Evolutionary conservation across 53 echinoderm and acorn worm species (phyloP).

Genomic region (Patiria pectinifera): DNA sequence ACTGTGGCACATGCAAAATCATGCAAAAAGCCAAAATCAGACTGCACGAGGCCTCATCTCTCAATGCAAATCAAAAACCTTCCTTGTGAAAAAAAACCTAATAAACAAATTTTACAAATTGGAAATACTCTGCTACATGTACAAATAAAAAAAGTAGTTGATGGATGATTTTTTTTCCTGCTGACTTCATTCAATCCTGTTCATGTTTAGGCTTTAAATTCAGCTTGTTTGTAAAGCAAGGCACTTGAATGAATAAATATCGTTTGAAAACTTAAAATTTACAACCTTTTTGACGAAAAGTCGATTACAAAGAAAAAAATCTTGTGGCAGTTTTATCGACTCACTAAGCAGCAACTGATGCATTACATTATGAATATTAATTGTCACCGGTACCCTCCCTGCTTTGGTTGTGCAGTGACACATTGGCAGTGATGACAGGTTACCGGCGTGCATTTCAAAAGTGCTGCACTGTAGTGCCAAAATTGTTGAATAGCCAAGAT

Average conservation of each 20-base stretch:
- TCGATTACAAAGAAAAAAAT: neutral
- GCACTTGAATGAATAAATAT: constrained; percentile 23
- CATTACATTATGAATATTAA: neutral
- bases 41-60: no score
- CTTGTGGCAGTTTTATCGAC: neutral
- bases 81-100: no score
- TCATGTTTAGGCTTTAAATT: neutral
- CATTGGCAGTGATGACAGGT: neutral
- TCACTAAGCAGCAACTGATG: neutral
- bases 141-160: no score
- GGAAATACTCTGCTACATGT: no score
- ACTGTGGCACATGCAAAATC: no score
- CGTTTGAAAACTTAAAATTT: neutral
- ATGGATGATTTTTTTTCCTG: neutral
- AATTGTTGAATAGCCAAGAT: no score
- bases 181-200: neutral
- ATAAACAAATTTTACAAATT: no score
- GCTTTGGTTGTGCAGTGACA: neutral
- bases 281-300: neutral
- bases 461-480: no score
- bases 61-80: no score
- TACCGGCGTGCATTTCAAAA: neutral
- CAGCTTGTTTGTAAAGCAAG: constrained; percentile 30
- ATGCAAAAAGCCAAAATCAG: no score
- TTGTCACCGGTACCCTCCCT: neutral